Evolutionary conservation across 2,113 vertebrate species (phyloP).

Genomic region (Muntiacus muntjak): DNA sequence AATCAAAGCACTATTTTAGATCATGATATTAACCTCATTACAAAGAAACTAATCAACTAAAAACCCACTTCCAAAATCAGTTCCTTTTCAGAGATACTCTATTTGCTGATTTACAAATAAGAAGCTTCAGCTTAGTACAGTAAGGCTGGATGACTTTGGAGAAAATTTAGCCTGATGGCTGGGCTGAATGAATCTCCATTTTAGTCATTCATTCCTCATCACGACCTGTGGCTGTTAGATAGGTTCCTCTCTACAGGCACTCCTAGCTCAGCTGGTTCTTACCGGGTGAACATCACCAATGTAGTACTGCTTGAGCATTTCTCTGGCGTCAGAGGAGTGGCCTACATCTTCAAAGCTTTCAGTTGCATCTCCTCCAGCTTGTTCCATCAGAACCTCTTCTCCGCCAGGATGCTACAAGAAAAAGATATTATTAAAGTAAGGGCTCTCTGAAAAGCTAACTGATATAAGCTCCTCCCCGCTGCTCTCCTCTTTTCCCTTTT

Average conservation of each 20-base stretch:
- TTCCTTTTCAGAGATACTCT: not conserved
- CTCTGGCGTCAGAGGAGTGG: constrained; percentile 93
- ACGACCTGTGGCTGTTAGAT: not conserved
- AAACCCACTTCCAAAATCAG: not conserved
- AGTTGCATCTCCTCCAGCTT: constrained; percentile 91
- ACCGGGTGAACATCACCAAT: constrained; percentile 93
- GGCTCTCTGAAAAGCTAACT: not conserved
- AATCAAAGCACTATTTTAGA: not conserved
- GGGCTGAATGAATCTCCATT: not conserved
- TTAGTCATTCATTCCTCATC: not conserved
- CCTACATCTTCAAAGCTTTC: constrained; percentile 97
- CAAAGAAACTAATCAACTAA: not conserved
- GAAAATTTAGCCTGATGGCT: not conserved
- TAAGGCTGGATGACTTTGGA: not conserved
- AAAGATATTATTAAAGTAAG: constrained; percentile 54
- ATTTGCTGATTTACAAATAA: not conserved
- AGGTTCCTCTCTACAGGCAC: not conserved
- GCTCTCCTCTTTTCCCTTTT: not conserved
- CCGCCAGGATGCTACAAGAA: constrained; percentile 92
- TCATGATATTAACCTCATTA: not conserved
- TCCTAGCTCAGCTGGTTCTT: constrained; percentile 53
- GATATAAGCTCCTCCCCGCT: constrained; percentile 62
- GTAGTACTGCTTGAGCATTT: constrained; percentile 93
- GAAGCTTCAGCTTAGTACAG: not conserved
- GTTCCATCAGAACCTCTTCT: constrained; percentile 94